phyloP scores from a whole-genome alignment of 35 echinoderm and acorn worm species.

The Diadema setosum region DNA sequence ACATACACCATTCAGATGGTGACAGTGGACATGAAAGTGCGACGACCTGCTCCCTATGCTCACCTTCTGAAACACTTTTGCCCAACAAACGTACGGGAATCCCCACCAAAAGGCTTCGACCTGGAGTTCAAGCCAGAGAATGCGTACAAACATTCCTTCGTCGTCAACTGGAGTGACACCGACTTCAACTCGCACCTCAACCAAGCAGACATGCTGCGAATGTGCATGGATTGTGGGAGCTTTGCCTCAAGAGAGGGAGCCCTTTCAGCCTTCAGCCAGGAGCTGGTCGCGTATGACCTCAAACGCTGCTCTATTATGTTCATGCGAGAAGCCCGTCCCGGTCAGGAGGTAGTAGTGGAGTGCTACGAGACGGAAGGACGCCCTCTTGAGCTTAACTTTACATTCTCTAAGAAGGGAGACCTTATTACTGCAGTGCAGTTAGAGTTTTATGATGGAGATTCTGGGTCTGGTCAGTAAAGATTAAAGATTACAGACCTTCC shows the following conservation, averaged over 20 bases:
- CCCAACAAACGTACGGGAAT: not conserved
- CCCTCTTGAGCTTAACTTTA: slow-evolving; percentile 1
- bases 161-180: slow-evolving; percentile 11
- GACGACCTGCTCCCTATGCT: not conserved
- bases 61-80: not conserved
- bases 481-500: no score
- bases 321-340: not conserved
- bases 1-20: slow-evolving; percentile 5
- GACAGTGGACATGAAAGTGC: not conserved
- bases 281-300: not conserved
- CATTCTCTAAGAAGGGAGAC: not conserved
- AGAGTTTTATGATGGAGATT: not conserved
- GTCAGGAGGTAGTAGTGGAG: not conserved
- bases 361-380: not conserved
- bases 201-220: not conserved
- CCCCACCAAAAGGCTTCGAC: not conserved
- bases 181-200: slow-evolving; percentile 11
- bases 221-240: not conserved
- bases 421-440: not conserved
- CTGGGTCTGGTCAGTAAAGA: no score
- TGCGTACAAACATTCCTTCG: not conserved
- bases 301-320: not conserved
- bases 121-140: not conserved
- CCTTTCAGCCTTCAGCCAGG: not conserved
- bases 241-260: not conserved